phyloP scores from a whole-genome alignment of 2,113 vertebrate species.

The Oncorhynchus gorbuscha region DNA sequence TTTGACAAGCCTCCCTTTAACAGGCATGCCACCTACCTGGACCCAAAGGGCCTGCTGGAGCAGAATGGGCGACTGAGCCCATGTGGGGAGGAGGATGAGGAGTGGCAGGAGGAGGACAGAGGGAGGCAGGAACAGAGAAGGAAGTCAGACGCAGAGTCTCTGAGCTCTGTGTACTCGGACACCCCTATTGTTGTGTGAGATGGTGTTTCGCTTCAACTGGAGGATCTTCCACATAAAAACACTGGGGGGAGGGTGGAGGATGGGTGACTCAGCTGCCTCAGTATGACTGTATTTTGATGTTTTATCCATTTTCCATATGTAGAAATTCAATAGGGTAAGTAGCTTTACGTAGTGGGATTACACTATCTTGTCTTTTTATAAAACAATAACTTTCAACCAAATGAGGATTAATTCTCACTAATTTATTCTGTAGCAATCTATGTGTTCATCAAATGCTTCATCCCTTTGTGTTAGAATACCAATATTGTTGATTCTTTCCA shows the following conservation, averaged over 20 bases:
- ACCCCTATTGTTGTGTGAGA: constrained; percentile 90
- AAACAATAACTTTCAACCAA: constrained; percentile 1
- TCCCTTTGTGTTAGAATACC: not conserved
- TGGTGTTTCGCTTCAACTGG: not conserved
- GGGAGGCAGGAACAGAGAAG: constrained; percentile 74
- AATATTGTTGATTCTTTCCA: not conserved
- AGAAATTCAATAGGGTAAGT: not conserved
- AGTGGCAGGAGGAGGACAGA: constrained; percentile 50
- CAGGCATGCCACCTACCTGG: constrained; percentile 73
- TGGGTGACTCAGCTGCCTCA: not conserved
- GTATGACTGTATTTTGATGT: not conserved
- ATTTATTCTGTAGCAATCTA: constrained; percentile 1
- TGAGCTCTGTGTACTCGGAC: constrained; percentile 91
- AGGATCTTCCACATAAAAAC: not conserved
- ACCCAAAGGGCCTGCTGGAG: constrained; percentile 73
- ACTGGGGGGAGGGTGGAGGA: no score
- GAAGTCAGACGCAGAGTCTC: constrained; percentile 86
- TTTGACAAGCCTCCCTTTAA: constrained; percentile 59
- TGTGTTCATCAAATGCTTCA: not conserved
- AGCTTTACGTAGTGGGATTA: not conserved
- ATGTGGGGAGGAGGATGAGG: constrained; percentile 73
- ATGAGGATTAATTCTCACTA: not conserved
- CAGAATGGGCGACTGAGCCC: constrained; percentile 90
- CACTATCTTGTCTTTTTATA: not conserved
- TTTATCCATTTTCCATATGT: not conserved